Conservation (phyloP, 2,888 invertebrate species). For the Xestia rhomboidea region DNA sequence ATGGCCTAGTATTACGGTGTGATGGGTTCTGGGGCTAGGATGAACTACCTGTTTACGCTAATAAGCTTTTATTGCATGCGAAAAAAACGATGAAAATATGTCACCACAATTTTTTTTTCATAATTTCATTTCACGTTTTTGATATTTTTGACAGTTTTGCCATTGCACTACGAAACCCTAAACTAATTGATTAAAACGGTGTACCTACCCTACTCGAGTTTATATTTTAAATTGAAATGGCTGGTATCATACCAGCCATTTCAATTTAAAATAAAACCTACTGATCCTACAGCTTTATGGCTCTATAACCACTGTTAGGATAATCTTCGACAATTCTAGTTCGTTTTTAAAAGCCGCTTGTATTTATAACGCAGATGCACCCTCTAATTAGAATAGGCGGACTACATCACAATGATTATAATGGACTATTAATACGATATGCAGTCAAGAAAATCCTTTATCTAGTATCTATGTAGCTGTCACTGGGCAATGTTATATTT, state of each 20-base stretch:
- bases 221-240: not conserved
- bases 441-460: slow-evolving; percentile 11
- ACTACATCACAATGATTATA: slow-evolving; percentile 1
- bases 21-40: no score
- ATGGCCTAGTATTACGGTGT: no score
- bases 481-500: not conserved
- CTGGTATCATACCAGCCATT: no score
- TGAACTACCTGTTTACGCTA: no score
- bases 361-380: slow-evolving; percentile 28
- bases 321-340: slow-evolving; percentile 8
- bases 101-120: no score
- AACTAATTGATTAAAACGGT: not conserved
- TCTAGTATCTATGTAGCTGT: not conserved
- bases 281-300: not conserved
- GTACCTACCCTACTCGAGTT: not conserved
- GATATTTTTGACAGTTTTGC: not conserved
- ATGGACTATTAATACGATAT: slow-evolving; percentile 16
- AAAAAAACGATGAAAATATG: no score
- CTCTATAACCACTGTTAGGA: not conserved
- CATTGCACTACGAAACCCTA: not conserved
- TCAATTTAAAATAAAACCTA: no score
- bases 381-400: slow-evolving; percentile 25
- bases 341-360: not conserved
- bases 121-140: no score
- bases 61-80: no score